A percentile compares a stretch with the other conserved stretches of the same genome.
Conservation (phyloP, 35 echinoderm and acorn worm genomes). For the Holothuria glaberrima region DNA sequence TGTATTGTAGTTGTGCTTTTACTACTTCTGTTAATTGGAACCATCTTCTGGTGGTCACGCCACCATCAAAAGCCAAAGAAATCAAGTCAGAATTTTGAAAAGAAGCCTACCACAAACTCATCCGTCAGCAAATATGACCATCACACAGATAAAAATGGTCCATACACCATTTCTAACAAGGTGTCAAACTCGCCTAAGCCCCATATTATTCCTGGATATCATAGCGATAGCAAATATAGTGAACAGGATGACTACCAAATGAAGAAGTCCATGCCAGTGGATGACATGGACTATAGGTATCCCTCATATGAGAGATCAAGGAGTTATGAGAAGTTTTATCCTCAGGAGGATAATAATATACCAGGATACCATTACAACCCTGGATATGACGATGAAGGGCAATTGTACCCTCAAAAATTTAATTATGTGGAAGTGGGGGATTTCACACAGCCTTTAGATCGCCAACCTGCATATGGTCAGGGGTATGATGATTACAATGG, state of each 20-base stretch:
- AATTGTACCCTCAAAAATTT: neutral
- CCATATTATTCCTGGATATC: neutral
- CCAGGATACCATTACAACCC: slow-evolving; percentile 29
- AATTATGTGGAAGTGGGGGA: slow-evolving; percentile 16
- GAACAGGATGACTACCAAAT: neutral
- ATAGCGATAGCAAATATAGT: neutral
- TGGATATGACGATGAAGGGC: slow-evolving; percentile 26
- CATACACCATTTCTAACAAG: slow-evolving; percentile 4
- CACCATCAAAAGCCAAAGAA: neutral
- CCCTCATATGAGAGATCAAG: slow-evolving; percentile 16
- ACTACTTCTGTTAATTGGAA: slow-evolving; percentile 21
- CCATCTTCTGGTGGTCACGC: neutral
- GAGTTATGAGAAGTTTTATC: slow-evolving; percentile 27
- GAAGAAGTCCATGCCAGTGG: neutral
- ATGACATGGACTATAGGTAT: neutral
- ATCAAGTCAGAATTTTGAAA: neutral
- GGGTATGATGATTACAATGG: slow-evolving; percentile 37
- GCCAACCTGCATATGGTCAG: slow-evolving; percentile 39
- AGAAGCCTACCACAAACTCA: neutral
- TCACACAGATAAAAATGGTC: neutral
- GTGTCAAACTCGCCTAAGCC: neutral
- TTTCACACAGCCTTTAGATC: slow-evolving; percentile 32
- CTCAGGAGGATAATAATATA: neutral
- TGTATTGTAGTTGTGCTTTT: slow-evolving; percentile 10
- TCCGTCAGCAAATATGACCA: neutral